Conservation (phyloP, 2,797 vertebrate genomes). For the Sebastes kiyomatsui region DNA sequence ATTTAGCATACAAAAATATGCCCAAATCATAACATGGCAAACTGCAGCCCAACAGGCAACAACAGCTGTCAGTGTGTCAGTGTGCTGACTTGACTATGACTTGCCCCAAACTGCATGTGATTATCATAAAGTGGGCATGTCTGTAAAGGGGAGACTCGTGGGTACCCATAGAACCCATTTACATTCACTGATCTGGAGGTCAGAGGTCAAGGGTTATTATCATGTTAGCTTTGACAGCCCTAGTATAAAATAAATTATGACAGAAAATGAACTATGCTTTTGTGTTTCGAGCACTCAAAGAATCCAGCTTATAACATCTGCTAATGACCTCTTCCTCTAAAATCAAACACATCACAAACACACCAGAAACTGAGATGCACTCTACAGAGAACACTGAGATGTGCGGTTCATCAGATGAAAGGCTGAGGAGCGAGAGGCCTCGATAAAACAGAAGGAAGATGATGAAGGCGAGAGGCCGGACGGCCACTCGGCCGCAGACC, state of each 20-base stretch:
- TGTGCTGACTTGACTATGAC: no score
- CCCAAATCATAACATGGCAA: no score
- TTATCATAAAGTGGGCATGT: no score
- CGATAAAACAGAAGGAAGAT: conserved; percentile 30
- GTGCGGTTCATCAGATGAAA: background rate
- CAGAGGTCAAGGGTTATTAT: no score
- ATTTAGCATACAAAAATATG: no score
- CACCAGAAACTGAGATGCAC: background rate
- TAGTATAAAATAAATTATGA: background rate
- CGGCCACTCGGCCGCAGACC: conserved; percentile 46
- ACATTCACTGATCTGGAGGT: fast-evolving
- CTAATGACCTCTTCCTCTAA: background rate
- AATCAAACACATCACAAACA: background rate
- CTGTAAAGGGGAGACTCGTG: no score
- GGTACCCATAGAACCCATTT: no score
- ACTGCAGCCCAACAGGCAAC: no score
- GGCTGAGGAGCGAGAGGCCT: conserved; percentile 9
- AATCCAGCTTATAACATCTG: background rate
- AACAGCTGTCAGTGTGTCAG: no score
- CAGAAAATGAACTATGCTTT: background rate
- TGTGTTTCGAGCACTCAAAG: background rate
- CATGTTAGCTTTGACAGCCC: no score
- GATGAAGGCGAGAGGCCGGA: conserved; percentile 22
- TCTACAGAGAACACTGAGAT: background rate
- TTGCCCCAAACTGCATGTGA: no score